Conservation (phyloP, 2,888 invertebrate species). For the Cotesia congregata region DNA sequence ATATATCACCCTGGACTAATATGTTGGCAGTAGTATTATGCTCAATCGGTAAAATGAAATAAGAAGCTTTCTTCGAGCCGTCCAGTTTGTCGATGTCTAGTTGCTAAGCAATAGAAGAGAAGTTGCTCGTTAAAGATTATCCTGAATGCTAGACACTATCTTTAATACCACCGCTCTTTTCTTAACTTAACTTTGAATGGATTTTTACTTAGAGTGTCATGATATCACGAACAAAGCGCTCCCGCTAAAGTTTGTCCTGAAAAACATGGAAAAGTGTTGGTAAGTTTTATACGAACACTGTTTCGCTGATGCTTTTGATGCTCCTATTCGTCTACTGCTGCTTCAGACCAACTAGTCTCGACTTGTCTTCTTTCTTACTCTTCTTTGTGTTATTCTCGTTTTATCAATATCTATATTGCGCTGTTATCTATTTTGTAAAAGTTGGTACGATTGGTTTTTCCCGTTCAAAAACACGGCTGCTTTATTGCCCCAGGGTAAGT, state of each 20-base stretch:
- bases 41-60: constrained; percentile 36
- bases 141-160: neutral
- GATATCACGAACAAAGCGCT: neutral
- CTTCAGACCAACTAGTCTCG: neutral
- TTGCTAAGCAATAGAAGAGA: neutral
- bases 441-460: constrained; percentile 4
- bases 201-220: neutral
- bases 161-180: neutral
- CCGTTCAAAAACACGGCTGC: neutral
- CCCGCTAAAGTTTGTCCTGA: neutral
- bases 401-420: neutral
- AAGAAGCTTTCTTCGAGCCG: neutral
- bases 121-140: neutral
- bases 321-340: neutral
- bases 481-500: constrained; percentile 13
- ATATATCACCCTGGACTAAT: neutral
- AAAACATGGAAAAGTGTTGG: neutral
- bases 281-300: constrained; percentile 1
- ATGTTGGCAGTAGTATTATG: constrained; percentile 34
- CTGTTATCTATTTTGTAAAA: neutral
- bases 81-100: neutral
- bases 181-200: neutral
- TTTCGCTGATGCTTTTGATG: neutral
- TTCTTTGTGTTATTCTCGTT: neutral
- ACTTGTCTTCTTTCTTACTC: neutral